Evolutionary conservation across 2,888 invertebrate species (phyloP).

Genomic region (Drosophila quinaria): DNA sequence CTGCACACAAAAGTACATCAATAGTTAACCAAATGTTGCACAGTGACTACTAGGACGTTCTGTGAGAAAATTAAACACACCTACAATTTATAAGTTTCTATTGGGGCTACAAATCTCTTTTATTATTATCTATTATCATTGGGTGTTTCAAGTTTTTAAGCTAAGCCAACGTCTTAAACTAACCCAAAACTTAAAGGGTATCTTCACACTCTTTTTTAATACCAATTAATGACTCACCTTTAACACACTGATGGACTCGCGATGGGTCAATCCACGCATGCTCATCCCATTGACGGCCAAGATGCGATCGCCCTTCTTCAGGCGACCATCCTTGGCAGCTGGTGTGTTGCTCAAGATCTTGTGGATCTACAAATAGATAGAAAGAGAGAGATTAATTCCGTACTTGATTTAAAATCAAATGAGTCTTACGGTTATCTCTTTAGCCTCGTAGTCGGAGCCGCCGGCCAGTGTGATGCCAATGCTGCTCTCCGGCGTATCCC

Average conservation of each 20-base stretch:
- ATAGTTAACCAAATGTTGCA: too few relatives aligned
- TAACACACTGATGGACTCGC: conserved; percentile 93
- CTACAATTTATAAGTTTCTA: too few relatives aligned
- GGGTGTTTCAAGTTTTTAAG: too few relatives aligned
- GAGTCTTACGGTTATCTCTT: conserved; percentile 93
- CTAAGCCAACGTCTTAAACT: too few relatives aligned
- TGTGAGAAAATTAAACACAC: too few relatives aligned
- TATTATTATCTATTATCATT: too few relatives aligned
- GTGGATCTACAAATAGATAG: conserved; percentile 89
- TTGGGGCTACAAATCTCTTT: too few relatives aligned
- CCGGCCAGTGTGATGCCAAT: conserved; percentile 95
- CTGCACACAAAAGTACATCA: too few relatives aligned
- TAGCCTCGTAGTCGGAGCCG: conserved; percentile 95
- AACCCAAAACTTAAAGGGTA: too few relatives aligned
- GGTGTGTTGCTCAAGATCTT: conserved; percentile 94
- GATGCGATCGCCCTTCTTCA: conserved; percentile 95
- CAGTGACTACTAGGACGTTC: too few relatives aligned
- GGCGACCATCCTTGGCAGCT: conserved; percentile 93
- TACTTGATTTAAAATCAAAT: background rate
- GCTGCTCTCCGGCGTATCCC: conserved; percentile 90
- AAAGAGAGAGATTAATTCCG: background rate
- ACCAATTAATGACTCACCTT: conserved; percentile 89
- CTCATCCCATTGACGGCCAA: conserved; percentile 94
- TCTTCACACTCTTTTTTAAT: background rate
- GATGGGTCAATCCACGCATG: conserved; percentile 94